These are phyloP conservation scores for Dreissena rostriformis DNA, from an alignment of 1,140 invertebrate genomes.

Conservation along the genomic window DNA sequence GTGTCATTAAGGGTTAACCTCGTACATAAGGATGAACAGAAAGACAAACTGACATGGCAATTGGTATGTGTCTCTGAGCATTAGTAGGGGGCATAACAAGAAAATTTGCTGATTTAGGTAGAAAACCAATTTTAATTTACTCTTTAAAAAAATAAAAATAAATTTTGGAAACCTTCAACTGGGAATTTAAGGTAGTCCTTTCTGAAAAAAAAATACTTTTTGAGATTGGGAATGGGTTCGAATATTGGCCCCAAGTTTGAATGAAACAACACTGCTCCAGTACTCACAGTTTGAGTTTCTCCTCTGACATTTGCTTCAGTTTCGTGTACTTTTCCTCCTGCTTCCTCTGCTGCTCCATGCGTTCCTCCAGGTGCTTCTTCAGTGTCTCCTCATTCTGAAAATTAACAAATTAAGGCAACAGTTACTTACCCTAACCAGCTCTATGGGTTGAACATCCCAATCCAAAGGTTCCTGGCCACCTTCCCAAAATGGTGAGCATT, in stretches of 20 bases:
- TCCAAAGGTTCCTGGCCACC: too few species aligned
- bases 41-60: too few species aligned
- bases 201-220: background rate
- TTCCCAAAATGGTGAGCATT: too few species aligned
- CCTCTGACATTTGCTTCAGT: conserved; percentile 12
- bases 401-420: background rate
- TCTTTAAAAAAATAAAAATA: too few species aligned
- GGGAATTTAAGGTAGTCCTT: background rate
- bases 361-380: conserved; percentile 6
- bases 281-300: conserved; percentile 21
- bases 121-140: too few species aligned
- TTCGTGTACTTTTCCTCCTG: conserved; percentile 16
- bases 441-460: too few species aligned
- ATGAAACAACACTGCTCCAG: background rate
- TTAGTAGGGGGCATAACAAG: too few species aligned
- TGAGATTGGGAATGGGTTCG: background rate
- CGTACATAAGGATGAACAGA: too few species aligned
- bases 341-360: conserved; percentile 7
- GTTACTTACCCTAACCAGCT: too few species aligned
- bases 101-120: too few species aligned
- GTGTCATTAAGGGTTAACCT: too few species aligned
- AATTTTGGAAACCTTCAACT: background rate
- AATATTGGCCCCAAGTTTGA: background rate
- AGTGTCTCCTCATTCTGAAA: conserved; percentile 32
- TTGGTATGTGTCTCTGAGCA: too few species aligned